These are phyloP conservation scores for Gonioctena quinquepunctata DNA, from an alignment of 1,140 invertebrate genomes.

Conservation along the genomic window DNA sequence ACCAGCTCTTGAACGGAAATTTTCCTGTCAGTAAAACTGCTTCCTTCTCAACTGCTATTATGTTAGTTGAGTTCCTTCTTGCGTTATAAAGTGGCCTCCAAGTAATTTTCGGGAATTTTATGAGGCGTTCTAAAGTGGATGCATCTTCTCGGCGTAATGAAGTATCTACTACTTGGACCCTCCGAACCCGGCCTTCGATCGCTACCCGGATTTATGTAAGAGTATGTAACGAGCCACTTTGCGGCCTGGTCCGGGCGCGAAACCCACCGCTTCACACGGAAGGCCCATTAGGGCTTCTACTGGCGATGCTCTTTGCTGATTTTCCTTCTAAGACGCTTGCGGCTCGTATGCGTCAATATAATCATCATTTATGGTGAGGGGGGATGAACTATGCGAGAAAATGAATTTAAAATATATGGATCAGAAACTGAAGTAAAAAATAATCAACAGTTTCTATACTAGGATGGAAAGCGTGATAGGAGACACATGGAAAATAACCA, in stretches of 20 bases:
- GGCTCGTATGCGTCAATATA: background rate
- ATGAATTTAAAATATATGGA: no score
- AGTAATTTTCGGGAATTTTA: background rate
- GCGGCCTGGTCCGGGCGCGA: background rate
- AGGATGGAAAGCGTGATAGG: no score
- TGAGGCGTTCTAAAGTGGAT: background rate
- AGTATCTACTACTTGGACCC: background rate
- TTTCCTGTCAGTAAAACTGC: no score
- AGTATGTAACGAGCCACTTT: conserved; percentile 9
- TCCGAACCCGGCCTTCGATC: background rate
- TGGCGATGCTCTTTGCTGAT: background rate
- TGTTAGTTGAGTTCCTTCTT: no score
- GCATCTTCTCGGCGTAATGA: conserved; percentile 6
- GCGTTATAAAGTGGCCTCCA: no score
- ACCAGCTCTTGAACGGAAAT: no score
- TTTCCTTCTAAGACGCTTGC: background rate
- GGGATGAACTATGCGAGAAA: no score
- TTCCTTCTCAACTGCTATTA: no score
- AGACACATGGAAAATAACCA: no score
- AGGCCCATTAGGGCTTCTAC: background rate
- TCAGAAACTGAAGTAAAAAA: no score
- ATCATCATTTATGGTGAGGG: background rate
- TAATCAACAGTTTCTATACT: no score
- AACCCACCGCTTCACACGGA: background rate
- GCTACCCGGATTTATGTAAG: conserved; percentile 7